These are phyloP conservation scores for Myotis vivesi DNA, from an alignment of 2,797 vertebrate species.

Conservation along the genomic window DNA sequence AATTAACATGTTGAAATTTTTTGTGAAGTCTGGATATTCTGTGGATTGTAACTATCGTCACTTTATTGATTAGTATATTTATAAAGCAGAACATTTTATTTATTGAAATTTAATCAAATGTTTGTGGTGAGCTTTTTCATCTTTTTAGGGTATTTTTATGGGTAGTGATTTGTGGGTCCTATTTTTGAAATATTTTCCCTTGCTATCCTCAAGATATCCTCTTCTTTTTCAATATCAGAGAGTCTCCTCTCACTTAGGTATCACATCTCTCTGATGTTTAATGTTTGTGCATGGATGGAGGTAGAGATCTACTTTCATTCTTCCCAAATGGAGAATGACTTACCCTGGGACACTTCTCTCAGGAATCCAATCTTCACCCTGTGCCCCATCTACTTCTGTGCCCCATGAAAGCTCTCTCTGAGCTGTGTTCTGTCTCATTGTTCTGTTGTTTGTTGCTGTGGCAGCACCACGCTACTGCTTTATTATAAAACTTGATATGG, in stretches of 20 bases:
- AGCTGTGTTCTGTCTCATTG: neutral
- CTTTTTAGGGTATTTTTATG: neutral
- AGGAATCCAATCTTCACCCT: neutral
- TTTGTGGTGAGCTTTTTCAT: neutral
- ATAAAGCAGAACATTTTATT: neutral
- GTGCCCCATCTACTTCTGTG: neutral
- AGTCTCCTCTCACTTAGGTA: neutral
- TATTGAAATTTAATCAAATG: constrained; percentile 13
- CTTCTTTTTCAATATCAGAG: neutral
- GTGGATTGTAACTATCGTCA: neutral
- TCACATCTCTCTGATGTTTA: neutral
- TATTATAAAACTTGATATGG: neutral
- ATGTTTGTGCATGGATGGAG: neutral
- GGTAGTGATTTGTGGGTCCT: neutral
- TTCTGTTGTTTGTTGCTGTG: neutral
- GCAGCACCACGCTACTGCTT: neutral
- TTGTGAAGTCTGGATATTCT: neutral
- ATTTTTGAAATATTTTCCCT: constrained; percentile 8
- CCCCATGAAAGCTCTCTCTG: neutral
- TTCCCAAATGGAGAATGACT: neutral
- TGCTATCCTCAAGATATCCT: neutral
- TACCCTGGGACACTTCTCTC: neutral
- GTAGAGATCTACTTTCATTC: neutral
- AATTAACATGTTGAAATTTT: neutral
- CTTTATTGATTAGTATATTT: constrained; percentile 3